Base-by-base conservation (phyloP, 1,140 invertebrate species). In the Euglossa dilemma region DNA sequence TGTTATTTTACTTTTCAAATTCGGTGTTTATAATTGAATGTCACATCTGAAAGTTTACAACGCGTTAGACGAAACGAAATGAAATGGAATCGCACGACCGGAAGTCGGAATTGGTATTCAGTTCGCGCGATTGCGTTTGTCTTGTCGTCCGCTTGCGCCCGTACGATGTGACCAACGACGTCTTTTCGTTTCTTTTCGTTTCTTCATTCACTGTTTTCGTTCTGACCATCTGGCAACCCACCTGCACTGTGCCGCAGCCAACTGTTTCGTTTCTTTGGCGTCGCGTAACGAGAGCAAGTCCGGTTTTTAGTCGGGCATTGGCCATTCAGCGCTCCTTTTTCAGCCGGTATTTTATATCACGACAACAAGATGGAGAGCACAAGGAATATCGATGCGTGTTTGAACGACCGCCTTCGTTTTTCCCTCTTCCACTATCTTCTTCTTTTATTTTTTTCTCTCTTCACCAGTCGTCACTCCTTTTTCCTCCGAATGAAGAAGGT, bases 51-150 rank as follows among this genome's bases (percentile, higher is more conserved):
- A 14, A 54, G 14, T 36, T 2, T 18, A 50, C 50, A 7, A 36
- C 0, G 18, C 12, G 28, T 28, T 43, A 20, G 28, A 73, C 6
- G 14, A 59, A 47, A 6, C 4, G 12, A 12, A 56, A 71, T 28
- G 43, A 18, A 11, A 47, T 50, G 12, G 25, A 56, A 56, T 70
- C 28, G 25, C 20, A 6, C 12, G 54, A 71, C 45, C 73, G 80
- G 73, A 89, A 84, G 52, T 20, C 47, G 61, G 74, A 81, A 89
- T 89, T 89, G 81, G 69, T 89, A 85, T 89, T 86, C 74, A 43
- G 52, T 43, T 45, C n/a, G 67, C 50, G 71, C 47, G 11, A 12
- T 73, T 20, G 61, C 57, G 72, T 88, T 84, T 77, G 47, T 75
- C 84, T 81, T 88, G 70, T 83, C 61, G 45, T 43, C 20, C 25